Evolutionary conservation across 2,888 invertebrate genomes (phyloP).

Genomic region (Geotrupes spiniger): DNA sequence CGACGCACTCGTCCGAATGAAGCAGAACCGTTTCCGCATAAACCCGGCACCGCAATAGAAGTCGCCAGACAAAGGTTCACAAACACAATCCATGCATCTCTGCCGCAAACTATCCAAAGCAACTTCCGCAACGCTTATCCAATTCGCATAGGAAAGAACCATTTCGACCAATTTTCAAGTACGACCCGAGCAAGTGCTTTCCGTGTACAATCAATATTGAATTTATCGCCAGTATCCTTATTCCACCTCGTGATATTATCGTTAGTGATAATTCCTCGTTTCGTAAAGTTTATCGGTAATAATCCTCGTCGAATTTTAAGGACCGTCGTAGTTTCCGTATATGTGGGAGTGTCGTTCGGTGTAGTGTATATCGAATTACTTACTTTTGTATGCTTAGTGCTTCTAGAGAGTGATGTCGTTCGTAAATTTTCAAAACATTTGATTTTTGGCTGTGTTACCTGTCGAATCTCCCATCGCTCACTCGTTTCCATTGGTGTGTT

Average conservation of each 20-base stretch:
- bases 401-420: not conserved
- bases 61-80: constrained; percentile 11
- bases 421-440: not conserved
- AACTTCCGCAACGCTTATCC: not conserved
- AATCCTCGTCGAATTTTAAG: too few species aligned
- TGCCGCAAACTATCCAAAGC: not conserved
- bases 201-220: constrained; percentile 3
- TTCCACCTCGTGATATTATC: too few species aligned
- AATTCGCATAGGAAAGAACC: not conserved
- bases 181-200: not conserved
- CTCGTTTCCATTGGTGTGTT: constrained; percentile 28
- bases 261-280: too few species aligned
- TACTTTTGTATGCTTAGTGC: not conserved
- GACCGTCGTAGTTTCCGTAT: not conserved
- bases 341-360: not conserved
- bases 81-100: not conserved
- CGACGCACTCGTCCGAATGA: constrained; percentile 24
- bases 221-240: too few species aligned
- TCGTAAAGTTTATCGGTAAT: too few species aligned
- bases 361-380: constrained; percentile 1
- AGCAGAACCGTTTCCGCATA: constrained; percentile 27
- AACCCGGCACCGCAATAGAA: constrained; percentile 28
- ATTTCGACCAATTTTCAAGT: not conserved
- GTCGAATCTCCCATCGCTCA: not conserved
- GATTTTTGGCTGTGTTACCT: constrained; percentile 3